Evolutionary conservation across 2,113 vertebrate species (phyloP), one percentile per base, ranked within the genome.

Genomic region (Melospiza georgiana): DNA sequence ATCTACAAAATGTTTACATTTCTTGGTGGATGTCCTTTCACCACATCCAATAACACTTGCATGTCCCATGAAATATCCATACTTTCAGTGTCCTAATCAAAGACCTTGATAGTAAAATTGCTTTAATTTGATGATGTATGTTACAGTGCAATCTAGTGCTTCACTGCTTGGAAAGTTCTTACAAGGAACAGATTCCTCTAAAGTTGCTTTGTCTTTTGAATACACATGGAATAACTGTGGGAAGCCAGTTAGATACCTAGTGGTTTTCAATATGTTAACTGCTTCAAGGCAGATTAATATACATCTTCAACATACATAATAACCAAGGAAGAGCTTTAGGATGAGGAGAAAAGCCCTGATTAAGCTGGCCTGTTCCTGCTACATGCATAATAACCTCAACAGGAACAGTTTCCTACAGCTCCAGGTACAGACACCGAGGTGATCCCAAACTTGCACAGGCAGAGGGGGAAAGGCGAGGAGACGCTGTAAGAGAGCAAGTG

Each of bases 1-100:
- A 51, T 27, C 25, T 27, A 51, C 49, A 51, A 51, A 51, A 51
- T 14, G 10, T 66, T 80, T 90, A 44, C 59, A 85, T 91, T 96
- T 93, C 74, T 76, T 86, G 74, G 73, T 77, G 81, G 35, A 18
- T 21, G 25, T 90, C 69, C 78, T 93, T 97, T 80, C 81, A 90
- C 31, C n/a, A 4, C 10, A 74, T 76, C 62, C 44, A 68, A 94
- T 51, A 61, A 78, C 76, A 77, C 28, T 43, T 83, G 13, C 39
- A 15, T 28, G 68, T 82, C 52, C 37, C 46, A 74, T 62, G 67
- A 90, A 82, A 84, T 30, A 35, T 66, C 28, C n/a, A 6, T 59
- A 61, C 44, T 75, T 71, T 30, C 27, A 24, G 31, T 28, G 10
- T 66, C 11, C 33, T 59, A 44, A 55, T 33, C 15, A 41, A 84